Percentiles rank a stretch among this genome's conserved stretches.
These are phyloP conservation scores for Coilia nasus DNA, from an alignment of 2,797 vertebrate genomes.

Conservation along the genomic window DNA sequence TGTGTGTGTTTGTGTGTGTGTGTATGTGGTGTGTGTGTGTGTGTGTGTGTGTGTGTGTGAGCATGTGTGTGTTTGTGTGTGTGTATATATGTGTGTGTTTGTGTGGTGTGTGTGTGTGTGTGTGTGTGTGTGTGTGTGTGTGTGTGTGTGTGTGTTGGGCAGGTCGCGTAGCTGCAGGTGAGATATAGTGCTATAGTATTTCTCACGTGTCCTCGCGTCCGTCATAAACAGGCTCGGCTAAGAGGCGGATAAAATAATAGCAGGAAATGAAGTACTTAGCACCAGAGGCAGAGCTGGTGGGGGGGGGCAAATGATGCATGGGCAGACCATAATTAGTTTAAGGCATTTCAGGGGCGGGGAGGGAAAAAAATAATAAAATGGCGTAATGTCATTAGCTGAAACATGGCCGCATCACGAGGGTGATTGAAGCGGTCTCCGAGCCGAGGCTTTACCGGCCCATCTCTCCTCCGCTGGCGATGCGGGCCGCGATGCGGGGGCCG, in stretches of 20 bases:
- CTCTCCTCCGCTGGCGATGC: neutral
- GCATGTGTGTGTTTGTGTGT: too few species aligned
- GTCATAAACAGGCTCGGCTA: neutral
- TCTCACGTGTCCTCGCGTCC: neutral
- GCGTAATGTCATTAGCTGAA: neutral
- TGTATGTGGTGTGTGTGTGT: too few species aligned
- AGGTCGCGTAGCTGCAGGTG: too few species aligned
- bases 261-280: neutral
- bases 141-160: too few species aligned
- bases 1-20: too few species aligned
- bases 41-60: too few species aligned
- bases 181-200: neutral
- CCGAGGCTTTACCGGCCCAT: neutral
- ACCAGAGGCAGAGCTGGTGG: neutral
- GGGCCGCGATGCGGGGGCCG: neutral
- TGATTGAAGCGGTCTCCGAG: neutral
- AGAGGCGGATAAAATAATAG: neutral
- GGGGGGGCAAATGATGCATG: neutral
- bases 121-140: too few species aligned
- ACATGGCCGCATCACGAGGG: neutral
- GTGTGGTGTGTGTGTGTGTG: too few species aligned
- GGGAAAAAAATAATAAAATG: conserved; percentile 16
- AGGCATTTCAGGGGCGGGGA: neutral
- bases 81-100: too few species aligned
- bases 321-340: neutral